Evolutionary conservation across 2,888 invertebrate genomes (phyloP), one percentile per base, ranked within the genome.

Genomic region (Kuschelorhynchus macadamiae): DNA sequence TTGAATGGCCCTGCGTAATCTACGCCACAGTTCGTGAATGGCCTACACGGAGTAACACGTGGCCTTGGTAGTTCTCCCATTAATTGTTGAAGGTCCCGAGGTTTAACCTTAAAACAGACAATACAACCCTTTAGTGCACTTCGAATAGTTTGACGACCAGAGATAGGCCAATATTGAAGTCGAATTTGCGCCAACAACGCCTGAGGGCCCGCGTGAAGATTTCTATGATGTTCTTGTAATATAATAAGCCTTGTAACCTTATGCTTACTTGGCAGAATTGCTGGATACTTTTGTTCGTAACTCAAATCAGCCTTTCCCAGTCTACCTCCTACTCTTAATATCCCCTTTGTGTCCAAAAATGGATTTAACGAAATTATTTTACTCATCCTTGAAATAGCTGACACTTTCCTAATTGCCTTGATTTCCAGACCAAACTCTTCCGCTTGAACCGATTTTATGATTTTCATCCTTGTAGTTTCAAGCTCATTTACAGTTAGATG

Each of bases 11-110:
- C n/a, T n/a, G 9, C 66, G 1, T 11, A 72, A 44, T 72, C 70
- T 12, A 71, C 30, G 12, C 72, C 69, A 16, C 14, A 20, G 41
- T 16, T 52, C 1, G 36, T n/a, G 20, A 72, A 72, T 9, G 69
- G 55, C 30, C 69, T 5, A 20, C 25, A 9, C 16, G 52, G 66
- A 16, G 36, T 44, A 32, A 71, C 50, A 21, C 69, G 17, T 7
- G 20, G 9, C 7, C 20, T 16, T 2, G 72, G 72, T 44, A 68
- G 32, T 14, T 72, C 47, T 9, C 53, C 66, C 69, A 71, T 71
- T 33, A 32, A 42, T 30, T 18, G 49, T 4, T 60, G 12, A 18
- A 30, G 12, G 14, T 25, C 7, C 7, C 7, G 3, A 5, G 25
- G 3, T 25, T 25, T 25, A 5, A 25, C 3, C 25, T 7, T 3